Conservation (phyloP, 1,140 invertebrate genomes). For the Pollicipes pollicipes region DNA sequence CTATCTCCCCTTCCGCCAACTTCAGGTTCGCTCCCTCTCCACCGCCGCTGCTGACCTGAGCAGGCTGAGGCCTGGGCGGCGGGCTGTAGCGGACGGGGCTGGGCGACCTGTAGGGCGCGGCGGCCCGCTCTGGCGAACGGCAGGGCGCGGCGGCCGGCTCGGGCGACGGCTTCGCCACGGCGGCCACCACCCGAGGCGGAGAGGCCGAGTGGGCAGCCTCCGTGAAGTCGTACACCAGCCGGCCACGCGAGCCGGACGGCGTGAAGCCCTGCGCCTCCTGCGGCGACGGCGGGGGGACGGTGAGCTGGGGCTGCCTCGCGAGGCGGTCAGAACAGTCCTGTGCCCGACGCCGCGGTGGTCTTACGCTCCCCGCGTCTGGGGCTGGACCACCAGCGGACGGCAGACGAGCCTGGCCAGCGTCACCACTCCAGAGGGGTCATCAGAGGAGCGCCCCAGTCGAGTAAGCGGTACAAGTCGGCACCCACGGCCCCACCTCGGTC, state of each 20-base stretch:
- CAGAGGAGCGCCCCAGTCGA: too few species aligned
- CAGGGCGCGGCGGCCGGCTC: background rate
- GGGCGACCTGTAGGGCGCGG: background rate
- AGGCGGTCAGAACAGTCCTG: too few species aligned
- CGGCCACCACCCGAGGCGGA: background rate
- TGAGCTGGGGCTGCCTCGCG: too few species aligned
- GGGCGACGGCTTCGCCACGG: background rate
- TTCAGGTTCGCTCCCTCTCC: too few species aligned
- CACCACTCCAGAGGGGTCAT: too few species aligned
- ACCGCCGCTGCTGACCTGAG: too few species aligned
- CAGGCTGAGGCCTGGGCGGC: background rate
- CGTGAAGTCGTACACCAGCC: background rate
- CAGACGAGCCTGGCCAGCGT: too few species aligned
- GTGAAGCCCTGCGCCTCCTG: background rate
- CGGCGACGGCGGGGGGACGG: background rate
- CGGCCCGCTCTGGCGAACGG: background rate
- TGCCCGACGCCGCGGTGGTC: too few species aligned
- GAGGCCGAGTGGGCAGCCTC: background rate
- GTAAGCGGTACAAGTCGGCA: too few species aligned
- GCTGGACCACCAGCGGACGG: too few species aligned
- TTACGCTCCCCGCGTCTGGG: too few species aligned
- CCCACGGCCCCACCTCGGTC: too few species aligned
- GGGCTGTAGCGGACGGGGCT: background rate
- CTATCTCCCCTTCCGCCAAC: background rate
- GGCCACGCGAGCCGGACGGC: background rate